Evolutionary conservation across 2,113 vertebrate species (phyloP), one percentile per base, ranked within the genome.

Genomic region (Caloenas nicobarica): DNA sequence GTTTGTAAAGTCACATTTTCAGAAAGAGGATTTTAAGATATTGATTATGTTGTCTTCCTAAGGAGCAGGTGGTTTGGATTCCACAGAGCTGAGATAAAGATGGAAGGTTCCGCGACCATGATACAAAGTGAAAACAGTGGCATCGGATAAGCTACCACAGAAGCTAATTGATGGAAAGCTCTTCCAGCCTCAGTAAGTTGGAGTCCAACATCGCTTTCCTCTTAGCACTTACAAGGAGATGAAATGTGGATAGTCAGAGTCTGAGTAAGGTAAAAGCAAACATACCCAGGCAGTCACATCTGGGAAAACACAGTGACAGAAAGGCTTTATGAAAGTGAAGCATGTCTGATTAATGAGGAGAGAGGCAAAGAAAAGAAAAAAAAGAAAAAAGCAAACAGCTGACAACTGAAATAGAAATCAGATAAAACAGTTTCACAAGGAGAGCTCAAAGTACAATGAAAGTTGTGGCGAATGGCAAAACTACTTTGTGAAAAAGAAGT

Each of bases 361-460:
- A 81, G n/a, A 74, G 40, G 16, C 14, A 89, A 86, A 70, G 72
- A 85, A 90, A 80, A 88, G 51, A 50, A 89, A 46, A 19, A 46
- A 46, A 46, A 46, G 18, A 46, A 46, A 46, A 86, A 84, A 76
- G 11, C 34, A 74, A 89, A 48, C 40, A 85, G 15, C 78, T 96
- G 86, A 77, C 48, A 54, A 42, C n/a, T 81, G 74, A 70, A 89
- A 93, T 16, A 86, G 60, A 94, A 86, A 84, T 86, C 53, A 92
- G 57, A 88, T 48, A 64, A 79, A 96, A 62, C 6, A 42, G 16
- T 25, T 46, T 89, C 50, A 54, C 40, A 94, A 88, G 42, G 60
- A 91, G 66, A 96, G 11, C 34, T 87, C 73, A 64, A 89, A 89
- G 73, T 50, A 51, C 44, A 69, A n/a, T 44, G 61, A 79, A 89